These are phyloP conservation scores for Nowickia ferox DNA, from an alignment of 2,888 invertebrate species.

Conservation along the genomic window DNA sequence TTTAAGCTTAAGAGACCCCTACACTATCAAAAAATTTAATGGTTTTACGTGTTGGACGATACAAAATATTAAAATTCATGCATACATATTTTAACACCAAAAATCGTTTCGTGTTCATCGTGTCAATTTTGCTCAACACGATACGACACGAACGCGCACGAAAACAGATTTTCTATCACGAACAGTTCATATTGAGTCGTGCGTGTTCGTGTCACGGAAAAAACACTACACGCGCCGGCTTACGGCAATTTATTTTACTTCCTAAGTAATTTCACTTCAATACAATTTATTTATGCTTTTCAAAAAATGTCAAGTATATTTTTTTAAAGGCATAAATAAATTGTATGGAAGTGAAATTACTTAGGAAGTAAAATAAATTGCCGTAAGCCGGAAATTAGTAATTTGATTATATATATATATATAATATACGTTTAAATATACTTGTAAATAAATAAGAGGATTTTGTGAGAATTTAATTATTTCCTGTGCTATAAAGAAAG, in stretches of 20 bases:
- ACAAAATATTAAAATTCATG: too few species aligned
- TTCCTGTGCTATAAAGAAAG: constrained; percentile 53
- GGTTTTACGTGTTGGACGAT: too few species aligned
- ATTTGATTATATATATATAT: constrained; percentile 49
- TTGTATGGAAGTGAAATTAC: not conserved
- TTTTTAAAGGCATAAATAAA: not conserved
- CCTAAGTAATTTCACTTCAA: not conserved
- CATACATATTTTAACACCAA: too few species aligned
- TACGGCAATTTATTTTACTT: constrained; percentile 45
- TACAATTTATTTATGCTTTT: not conserved
- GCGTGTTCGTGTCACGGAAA: too few species aligned
- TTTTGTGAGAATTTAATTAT: constrained; percentile 65
- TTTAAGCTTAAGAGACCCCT: too few species aligned
- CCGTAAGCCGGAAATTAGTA: constrained; percentile 67
- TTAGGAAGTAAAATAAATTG: constrained; percentile 20
- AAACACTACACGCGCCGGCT: too few species aligned
- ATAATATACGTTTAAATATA: constrained; percentile 3
- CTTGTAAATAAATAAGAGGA: not conserved
- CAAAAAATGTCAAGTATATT: not conserved
- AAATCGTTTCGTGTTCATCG: too few species aligned
- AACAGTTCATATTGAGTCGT: too few species aligned
- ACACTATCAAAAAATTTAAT: too few species aligned
- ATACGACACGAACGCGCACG: too few species aligned
- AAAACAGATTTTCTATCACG: too few species aligned
- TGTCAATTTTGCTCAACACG: too few species aligned